Conservation (phyloP, 2,888 invertebrate species). For the Leptopilina myrica region DNA sequence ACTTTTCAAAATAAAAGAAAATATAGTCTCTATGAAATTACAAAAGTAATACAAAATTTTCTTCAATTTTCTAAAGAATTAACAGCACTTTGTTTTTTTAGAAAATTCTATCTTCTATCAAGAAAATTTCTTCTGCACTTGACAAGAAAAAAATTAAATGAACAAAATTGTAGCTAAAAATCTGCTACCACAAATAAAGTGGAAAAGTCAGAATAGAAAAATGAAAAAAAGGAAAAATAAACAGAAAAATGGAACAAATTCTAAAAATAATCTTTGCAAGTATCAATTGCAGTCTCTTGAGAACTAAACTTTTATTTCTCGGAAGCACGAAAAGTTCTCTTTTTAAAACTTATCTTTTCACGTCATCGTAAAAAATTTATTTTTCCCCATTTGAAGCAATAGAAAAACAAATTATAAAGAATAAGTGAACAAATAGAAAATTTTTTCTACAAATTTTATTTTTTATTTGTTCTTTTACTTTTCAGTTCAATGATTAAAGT, state of each 20-base stretch:
- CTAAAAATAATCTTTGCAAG: neutral
- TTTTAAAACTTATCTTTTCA: neutral
- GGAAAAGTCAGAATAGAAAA: neutral
- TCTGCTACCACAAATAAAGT: neutral
- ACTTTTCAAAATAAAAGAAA: too few relatives aligned
- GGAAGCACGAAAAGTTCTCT: slow-evolving; percentile 3
- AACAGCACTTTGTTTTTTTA: too few relatives aligned
- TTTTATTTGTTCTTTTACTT: neutral
- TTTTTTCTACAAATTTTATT: neutral
- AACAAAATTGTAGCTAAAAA: too few relatives aligned
- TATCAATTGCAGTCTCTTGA: slow-evolving; percentile 6
- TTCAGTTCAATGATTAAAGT: too few relatives aligned
- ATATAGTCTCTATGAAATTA: too few relatives aligned
- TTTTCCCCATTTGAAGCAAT: neutral
- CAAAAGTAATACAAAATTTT: too few relatives aligned
- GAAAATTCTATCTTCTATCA: too few relatives aligned
- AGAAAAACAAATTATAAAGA: neutral
- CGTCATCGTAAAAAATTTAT: neutral
- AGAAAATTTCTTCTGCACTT: too few relatives aligned
- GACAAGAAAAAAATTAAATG: too few relatives aligned
- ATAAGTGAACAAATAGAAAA: neutral
- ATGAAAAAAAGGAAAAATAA: neutral
- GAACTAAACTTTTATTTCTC: slow-evolving; percentile 24
- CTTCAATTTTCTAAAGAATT: too few relatives aligned
- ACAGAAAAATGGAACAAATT: neutral